Conservation (phyloP, 2,888 invertebrate genomes). For the Aspidapion aeneum region DNA sequence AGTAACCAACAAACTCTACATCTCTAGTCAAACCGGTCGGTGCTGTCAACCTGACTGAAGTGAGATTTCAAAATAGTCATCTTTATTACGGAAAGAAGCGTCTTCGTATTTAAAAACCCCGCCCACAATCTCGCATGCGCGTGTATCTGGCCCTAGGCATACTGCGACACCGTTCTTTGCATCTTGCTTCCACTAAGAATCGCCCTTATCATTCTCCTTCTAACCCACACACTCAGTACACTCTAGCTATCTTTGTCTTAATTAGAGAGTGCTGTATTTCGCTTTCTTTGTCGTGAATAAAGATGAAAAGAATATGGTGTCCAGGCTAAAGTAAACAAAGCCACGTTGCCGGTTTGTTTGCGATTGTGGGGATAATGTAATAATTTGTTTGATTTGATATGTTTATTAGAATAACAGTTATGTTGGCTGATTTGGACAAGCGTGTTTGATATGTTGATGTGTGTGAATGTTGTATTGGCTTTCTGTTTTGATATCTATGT, state of each 20-base stretch:
- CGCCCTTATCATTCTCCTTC: not conserved
- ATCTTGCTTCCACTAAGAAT: conserved; percentile 5
- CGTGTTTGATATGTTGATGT: not conserved
- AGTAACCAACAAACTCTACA: not conserved
- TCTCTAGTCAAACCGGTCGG: conserved; percentile 43
- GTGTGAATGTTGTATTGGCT: not conserved
- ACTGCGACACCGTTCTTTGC: not conserved
- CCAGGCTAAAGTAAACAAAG: not conserved
- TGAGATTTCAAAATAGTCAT: conserved; percentile 53
- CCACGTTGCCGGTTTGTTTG: not conserved
- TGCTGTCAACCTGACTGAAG: conserved; percentile 51
- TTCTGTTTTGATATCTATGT: not conserved
- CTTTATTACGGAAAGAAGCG: conserved; percentile 46
- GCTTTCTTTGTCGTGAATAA: not conserved
- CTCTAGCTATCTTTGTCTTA: not conserved
- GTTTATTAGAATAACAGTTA: not conserved
- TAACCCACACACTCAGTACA: conserved; percentile 2
- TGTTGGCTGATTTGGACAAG: not conserved
- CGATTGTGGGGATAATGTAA: not conserved
- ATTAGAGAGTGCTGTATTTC: not conserved
- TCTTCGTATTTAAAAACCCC: conserved; percentile 25
- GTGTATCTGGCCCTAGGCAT: conserved; percentile 4
- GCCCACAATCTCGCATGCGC: conserved; percentile 37
- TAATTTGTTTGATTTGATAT: not conserved
- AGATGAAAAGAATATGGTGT: not conserved